These are phyloP conservation scores for Melanargia galathea DNA, from an alignment of 2,888 invertebrate species.

Conservation along the genomic window DNA sequence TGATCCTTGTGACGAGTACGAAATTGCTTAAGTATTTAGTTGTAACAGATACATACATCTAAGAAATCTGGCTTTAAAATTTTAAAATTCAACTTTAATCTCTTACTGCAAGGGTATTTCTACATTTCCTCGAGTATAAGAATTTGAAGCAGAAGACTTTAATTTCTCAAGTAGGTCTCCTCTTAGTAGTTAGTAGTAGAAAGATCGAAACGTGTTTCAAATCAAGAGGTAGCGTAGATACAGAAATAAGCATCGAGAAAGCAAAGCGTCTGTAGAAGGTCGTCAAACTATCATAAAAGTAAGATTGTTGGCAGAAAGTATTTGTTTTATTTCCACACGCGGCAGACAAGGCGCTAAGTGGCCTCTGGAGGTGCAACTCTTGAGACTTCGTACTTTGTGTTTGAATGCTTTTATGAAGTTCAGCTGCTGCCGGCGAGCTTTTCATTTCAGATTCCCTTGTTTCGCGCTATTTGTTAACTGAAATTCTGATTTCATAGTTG, in stretches of 20 bases:
- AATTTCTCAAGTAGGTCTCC: too few species aligned
- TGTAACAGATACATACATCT: constrained; percentile 1
- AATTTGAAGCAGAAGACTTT: too few species aligned
- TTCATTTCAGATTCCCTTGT: constrained; percentile 25
- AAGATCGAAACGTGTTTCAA: too few species aligned
- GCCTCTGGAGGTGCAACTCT: constrained; percentile 36
- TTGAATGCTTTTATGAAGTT: constrained; percentile 38
- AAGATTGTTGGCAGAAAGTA: constrained; percentile 21
- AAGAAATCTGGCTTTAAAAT: neutral
- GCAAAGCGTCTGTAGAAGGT: neutral
- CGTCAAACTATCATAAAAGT: constrained; percentile 25
- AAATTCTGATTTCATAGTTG: constrained; percentile 5
- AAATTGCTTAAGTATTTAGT: neutral
- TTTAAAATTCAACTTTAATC: neutral
- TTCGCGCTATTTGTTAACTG: constrained; percentile 15
- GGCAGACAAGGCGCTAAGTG: constrained; percentile 34
- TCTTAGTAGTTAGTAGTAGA: too few species aligned
- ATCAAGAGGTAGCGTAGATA: too few species aligned
- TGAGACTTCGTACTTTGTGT: constrained; percentile 36
- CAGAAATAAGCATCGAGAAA: too few species aligned
- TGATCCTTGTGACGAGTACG: constrained; percentile 1
- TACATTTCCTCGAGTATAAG: too few species aligned
- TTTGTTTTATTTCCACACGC: constrained; percentile 34
- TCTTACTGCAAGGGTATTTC: too few species aligned
- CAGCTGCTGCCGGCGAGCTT: constrained; percentile 22